Evolutionary conservation across 2,797 vertebrate species (phyloP), one percentile per base, ranked within the genome.

Genomic region (Simalia tracyae): DNA sequence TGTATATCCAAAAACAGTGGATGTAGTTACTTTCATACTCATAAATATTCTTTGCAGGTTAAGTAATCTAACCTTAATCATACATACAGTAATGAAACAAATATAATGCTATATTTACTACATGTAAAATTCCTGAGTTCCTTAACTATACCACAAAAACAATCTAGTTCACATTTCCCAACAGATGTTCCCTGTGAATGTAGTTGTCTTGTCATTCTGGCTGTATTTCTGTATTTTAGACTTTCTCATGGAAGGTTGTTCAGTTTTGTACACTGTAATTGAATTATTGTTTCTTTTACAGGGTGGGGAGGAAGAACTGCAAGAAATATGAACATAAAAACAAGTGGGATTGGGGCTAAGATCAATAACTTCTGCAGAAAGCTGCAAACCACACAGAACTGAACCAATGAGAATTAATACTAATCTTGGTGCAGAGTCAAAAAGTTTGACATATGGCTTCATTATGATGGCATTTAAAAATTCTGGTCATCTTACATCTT

Each of bases 361-460:
- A 89, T 54, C 59, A 89, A 85, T 89, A 26, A 92, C 31, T 68
- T 86, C 50, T 46, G 26, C 54, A 89, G 76, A 42, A 56, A 89
- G 26, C 11, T 5, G 91, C 54, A 76, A 91, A 61, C 19, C 26
- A 72, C 57, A 19, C 5, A 54, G n/a, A 88, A 60, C 31, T 86
- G 76, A 66, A 64, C 31, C 24, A 64, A 36, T 57, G 36, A 88
- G 54, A 84, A 17, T 64, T 61, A n/a, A 50, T 31, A 42, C 86
- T 72, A 50, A 4, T 60, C 68, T 86, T 28, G 63, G 63, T 89
- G 28, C 56, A 86, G 19, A 50, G n/a, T 81, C 12, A 19, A 89
- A 50, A 60, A 57, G 4, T 22, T 22, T 42, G 72, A 24, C 9
- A 81, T 81, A 46, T 24, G 42, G 42, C 19, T 81, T 81, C 19